Evolutionary conservation across 1,140 invertebrate species (phyloP).

Genomic region (Matsumurasca onukii): DNA sequence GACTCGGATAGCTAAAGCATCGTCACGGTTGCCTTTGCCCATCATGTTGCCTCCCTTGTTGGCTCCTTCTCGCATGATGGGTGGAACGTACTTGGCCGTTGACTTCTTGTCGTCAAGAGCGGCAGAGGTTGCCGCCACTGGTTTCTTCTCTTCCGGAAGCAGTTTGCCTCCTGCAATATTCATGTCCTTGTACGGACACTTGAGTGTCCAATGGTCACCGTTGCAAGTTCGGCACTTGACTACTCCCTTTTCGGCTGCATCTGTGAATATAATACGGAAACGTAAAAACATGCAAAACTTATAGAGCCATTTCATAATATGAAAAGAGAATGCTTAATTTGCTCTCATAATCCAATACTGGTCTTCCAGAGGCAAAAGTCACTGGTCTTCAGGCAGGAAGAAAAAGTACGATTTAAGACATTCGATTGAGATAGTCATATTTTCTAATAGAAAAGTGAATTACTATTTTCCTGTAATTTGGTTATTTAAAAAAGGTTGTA

Average conservation of each 20-base stretch:
- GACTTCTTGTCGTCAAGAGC: constrained; percentile 33
- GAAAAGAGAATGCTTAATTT: too few species aligned
- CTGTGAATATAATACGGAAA: too few species aligned
- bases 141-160: constrained; percentile 48
- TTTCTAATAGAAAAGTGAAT: too few species aligned
- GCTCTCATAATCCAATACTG: too few species aligned
- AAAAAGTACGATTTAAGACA: too few species aligned
- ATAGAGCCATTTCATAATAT: too few species aligned
- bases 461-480: too few species aligned
- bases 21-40: constrained; percentile 62
- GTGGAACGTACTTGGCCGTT: constrained; percentile 76
- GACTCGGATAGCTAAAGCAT: constrained; percentile 90
- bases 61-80: constrained; percentile 80
- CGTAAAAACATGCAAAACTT: too few species aligned
- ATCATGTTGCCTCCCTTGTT: constrained; percentile 71
- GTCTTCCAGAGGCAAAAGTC: too few species aligned
- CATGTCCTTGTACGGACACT: constrained; percentile 95
- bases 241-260: constrained; percentile 68
- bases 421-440: too few species aligned
- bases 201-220: constrained; percentile 95
- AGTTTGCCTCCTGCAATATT: constrained; percentile 63
- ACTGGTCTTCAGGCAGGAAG: too few species aligned
- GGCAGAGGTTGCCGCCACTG: constrained; percentile 29
- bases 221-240: constrained; percentile 95
- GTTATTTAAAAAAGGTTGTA: too few species aligned